phyloP scores from a whole-genome alignment of 2,888 invertebrate genomes.

The Sminthurides aquaticus region DNA sequence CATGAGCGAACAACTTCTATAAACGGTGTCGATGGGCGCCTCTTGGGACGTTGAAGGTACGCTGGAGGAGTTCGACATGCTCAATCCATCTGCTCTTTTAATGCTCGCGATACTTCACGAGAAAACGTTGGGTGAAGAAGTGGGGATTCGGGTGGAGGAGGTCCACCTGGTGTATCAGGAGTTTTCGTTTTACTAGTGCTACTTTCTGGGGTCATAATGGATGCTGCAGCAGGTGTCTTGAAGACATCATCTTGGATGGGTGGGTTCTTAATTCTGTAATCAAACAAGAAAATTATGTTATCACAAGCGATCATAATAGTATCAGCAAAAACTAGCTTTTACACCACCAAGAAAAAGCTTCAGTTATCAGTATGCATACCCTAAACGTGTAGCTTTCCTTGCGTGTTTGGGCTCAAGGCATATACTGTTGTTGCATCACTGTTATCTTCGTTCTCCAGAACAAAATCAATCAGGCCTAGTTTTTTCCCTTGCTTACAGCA shows the following conservation, averaged over 20 bases:
- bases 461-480: slow-evolving; percentile 1
- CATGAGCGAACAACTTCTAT: too few species aligned
- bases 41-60: neutral
- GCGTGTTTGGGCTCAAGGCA: neutral
- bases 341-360: too few species aligned
- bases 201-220: too few species aligned
- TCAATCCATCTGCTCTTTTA: slow-evolving; percentile 13
- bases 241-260: neutral
- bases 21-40: neutral
- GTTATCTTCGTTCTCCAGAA: slow-evolving; percentile 1
- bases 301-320: too few species aligned
- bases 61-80: neutral
- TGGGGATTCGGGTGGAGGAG: too few species aligned
- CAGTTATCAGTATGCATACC: slow-evolving; percentile 8
- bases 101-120: slow-evolving; percentile 15
- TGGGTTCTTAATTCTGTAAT: too few species aligned
- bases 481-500: slow-evolving; percentile 49
- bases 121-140: slow-evolving; percentile 9
- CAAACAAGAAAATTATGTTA: too few species aligned
- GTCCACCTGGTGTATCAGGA: slow-evolving; percentile 6
- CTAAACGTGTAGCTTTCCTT: neutral
- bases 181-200: slow-evolving; percentile 9
- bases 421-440: slow-evolving; percentile 10
- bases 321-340: too few species aligned
- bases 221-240: slow-evolving; percentile 5